phyloP scores from a whole-genome alignment of 2,888 invertebrate genomes.

The Margaritifera margaritifera region DNA sequence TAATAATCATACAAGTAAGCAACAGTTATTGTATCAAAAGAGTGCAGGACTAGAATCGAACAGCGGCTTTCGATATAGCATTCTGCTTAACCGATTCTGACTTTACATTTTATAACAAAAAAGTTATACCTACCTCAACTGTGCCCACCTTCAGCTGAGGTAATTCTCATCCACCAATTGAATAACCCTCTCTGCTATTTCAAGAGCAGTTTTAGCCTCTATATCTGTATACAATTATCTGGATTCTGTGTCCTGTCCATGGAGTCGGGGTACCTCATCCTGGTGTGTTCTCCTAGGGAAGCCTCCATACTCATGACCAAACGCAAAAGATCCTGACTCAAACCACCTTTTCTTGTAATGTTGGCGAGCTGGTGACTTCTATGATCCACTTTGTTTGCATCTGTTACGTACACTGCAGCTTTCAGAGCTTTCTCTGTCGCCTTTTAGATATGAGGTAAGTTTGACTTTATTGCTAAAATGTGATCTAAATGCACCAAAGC shows the following conservation, averaged over 20 bases:
- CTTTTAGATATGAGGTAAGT: background rate
- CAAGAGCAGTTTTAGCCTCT: conserved; percentile 12
- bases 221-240: conserved; percentile 12
- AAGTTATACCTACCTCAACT: too few species aligned
- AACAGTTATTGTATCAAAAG: too few species aligned
- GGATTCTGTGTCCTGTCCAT: conserved; percentile 13
- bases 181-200: conserved; percentile 13
- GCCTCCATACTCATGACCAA: conserved; percentile 7
- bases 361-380: background rate
- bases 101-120: too few species aligned
- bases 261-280: conserved; percentile 24
- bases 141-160: too few species aligned
- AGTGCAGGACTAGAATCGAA: too few species aligned
- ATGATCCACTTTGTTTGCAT: conserved; percentile 3
- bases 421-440: conserved; percentile 17
- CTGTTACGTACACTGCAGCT: conserved; percentile 8
- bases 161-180: conserved; percentile 3
- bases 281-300: conserved; percentile 12
- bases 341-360: background rate
- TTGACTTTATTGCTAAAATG: background rate
- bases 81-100: too few species aligned
- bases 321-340: background rate
- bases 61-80: too few species aligned
- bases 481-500: background rate
- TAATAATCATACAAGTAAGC: too few species aligned